Evolutionary conservation across 30 jellyfish, hydroid and myxozoan species (phyloP).

Genomic region (Clytia hemisphaerica): DNA sequence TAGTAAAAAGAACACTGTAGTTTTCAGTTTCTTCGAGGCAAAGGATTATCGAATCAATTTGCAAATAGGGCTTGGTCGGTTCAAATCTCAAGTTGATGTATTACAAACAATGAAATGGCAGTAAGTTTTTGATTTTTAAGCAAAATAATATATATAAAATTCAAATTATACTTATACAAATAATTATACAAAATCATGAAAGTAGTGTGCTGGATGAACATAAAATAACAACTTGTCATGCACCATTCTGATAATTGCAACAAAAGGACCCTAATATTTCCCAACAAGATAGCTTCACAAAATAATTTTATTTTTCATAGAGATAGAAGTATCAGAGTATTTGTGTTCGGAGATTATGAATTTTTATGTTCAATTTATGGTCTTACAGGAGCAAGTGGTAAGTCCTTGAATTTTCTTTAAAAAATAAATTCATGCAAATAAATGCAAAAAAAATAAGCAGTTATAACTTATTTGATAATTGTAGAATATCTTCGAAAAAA

Average conservation of each 20-base stretch:
- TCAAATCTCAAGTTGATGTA: neutral
- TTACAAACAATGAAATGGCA: neutral
- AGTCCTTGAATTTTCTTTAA: neutral
- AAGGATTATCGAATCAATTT: neutral
- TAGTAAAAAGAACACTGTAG: conserved; percentile 7
- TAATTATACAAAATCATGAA: too few relatives aligned
- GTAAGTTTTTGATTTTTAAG: neutral
- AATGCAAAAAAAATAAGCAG: too few relatives aligned
- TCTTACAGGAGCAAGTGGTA: conserved; percentile 27
- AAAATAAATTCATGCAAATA: neutral
- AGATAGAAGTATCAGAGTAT: conserved; percentile 3
- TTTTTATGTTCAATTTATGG: conserved; percentile 11
- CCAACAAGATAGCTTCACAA: too few relatives aligned
- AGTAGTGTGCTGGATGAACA: too few relatives aligned
- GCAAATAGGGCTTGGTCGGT: neutral
- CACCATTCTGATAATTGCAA: too few relatives aligned
- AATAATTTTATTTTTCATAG: too few relatives aligned
- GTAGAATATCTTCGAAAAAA: too few relatives aligned
- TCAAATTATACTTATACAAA: too few relatives aligned
- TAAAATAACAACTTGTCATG: too few relatives aligned
- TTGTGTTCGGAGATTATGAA: conserved; percentile 25
- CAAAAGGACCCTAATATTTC: too few relatives aligned
- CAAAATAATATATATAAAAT: too few relatives aligned
- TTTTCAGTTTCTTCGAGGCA: conserved; percentile 2
- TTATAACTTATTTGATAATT: too few relatives aligned